Evolutionary conservation across 2,113 vertebrate genomes (phyloP).

Genomic region (Suricata suricatta): DNA sequence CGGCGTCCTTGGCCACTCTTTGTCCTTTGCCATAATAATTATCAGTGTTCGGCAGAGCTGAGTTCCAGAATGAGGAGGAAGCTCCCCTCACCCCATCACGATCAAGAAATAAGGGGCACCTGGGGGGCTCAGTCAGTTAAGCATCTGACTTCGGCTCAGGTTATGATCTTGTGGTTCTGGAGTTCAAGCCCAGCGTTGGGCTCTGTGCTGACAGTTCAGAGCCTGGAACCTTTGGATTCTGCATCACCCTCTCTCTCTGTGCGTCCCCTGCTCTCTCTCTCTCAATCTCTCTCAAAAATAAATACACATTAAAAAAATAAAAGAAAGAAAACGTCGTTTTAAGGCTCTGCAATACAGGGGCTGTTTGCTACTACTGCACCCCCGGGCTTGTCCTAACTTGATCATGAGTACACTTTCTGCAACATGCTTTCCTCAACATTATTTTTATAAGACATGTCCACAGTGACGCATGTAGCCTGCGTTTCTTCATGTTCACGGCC

Average conservation of each 20-base stretch:
- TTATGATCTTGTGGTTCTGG: neutral
- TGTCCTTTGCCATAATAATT: neutral
- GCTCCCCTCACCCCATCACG: too few relatives aligned
- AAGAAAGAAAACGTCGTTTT: neutral
- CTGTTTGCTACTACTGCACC: neutral
- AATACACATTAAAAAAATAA: too few relatives aligned
- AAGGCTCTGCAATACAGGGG: neutral
- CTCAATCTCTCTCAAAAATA: too few relatives aligned
- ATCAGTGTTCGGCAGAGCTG: neutral
- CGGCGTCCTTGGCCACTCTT: neutral
- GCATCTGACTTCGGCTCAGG: neutral
- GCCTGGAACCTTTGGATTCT: neutral
- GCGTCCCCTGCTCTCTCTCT: too few relatives aligned
- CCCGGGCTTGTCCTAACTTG: neutral
- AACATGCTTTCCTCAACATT: neutral
- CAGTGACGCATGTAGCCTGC: neutral
- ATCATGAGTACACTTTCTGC: neutral
- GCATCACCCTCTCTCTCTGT: too few relatives aligned
- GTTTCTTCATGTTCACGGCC: neutral
- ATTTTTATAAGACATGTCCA: neutral
- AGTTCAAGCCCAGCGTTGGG: neutral
- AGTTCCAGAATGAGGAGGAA: neutral
- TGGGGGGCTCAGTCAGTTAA: neutral
- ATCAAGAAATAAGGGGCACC: neutral
- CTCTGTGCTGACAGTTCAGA: neutral